Evolutionary conservation across 2,797 vertebrate species (phyloP).

Genomic region (Lacerta bilineata): DNA sequence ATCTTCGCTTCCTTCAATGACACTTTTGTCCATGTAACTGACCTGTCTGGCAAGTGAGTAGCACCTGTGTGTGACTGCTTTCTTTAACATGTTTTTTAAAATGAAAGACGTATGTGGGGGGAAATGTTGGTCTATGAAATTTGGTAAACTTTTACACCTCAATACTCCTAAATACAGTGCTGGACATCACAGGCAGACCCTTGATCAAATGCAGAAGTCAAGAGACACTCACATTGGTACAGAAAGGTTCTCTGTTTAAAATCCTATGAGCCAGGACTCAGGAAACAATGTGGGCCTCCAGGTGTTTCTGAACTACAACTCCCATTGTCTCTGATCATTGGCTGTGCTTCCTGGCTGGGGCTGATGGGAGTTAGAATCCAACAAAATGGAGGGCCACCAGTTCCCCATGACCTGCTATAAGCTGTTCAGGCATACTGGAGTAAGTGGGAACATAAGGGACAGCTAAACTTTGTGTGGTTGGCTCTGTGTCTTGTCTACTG

Average conservation of each 20-base stretch:
- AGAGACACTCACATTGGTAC: not conserved
- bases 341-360: no score
- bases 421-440: not conserved
- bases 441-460: not conserved
- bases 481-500: not conserved
- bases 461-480: not conserved
- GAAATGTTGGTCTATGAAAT: not conserved
- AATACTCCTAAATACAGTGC: not conserved
- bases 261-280: not conserved
- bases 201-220: not conserved
- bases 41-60: conserved; percentile 98
- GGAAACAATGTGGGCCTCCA: no score
- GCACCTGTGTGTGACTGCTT: accelerated
- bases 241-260: not conserved
- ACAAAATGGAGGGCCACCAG: no score
- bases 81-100: not conserved
- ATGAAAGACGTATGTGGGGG: accelerated
- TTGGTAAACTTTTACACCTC: not conserved
- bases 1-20: conserved; percentile 99
- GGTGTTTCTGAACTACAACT: no score
- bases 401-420: not conserved
- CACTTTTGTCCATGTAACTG: conserved; percentile 96
- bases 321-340: no score
- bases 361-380: no score
- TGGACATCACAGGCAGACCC: not conserved